phyloP scores from a whole-genome alignment of 2,113 vertebrate species.

The Genyomyrus donnyi region DNA sequence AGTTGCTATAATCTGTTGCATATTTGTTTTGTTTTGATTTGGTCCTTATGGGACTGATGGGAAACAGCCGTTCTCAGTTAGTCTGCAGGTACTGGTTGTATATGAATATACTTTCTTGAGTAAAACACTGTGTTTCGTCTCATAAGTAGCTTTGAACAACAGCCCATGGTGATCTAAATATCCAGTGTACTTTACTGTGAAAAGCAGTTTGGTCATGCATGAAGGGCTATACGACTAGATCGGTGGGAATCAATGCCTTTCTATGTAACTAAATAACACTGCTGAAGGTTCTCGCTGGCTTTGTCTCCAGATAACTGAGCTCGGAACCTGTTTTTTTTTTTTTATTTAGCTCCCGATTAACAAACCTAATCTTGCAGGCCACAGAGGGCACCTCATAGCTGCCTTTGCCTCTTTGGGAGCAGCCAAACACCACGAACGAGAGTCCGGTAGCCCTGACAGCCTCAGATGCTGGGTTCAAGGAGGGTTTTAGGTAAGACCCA shows the following conservation, averaged over 20 bases:
- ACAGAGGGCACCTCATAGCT: not conserved
- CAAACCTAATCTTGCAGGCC: not conserved
- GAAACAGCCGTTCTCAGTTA: not conserved
- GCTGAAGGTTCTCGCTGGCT: not conserved
- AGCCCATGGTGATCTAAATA: not conserved
- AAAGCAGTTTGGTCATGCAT: not conserved
- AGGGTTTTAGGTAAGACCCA: not conserved
- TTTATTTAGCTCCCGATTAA: not conserved
- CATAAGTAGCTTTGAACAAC: not conserved
- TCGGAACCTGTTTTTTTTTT: not conserved
- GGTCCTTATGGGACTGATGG: not conserved
- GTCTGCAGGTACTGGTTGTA: not conserved
- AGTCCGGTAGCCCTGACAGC: not conserved
- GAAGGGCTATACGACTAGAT: not conserved
- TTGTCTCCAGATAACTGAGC: not conserved
- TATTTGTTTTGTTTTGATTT: not conserved
- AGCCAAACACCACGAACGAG: not conserved
- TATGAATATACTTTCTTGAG: not conserved
- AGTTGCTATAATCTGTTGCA: not conserved
- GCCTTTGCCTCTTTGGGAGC: not conserved
- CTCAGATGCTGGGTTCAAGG: not conserved
- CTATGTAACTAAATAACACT: not conserved
- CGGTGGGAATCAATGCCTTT: not conserved
- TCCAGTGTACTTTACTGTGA: not conserved
- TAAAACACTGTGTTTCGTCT: not conserved